Conservation (phyloP, 2,888 invertebrate genomes). For the Acleris sparsana region DNA sequence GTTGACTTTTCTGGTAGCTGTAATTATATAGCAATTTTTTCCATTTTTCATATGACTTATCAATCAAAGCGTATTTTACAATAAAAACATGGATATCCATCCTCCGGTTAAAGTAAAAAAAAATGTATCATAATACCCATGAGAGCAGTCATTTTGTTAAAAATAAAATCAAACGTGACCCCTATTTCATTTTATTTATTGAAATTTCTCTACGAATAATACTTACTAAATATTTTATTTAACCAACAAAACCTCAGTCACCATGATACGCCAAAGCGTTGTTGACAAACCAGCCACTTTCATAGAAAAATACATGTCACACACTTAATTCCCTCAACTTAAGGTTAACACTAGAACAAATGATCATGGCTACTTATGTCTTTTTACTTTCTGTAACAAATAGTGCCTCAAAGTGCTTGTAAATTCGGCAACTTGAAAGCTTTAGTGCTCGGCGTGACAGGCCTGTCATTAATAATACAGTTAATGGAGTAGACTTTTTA, state of each 20-base stretch:
- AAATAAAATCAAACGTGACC: background rate
- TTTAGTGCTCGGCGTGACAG: background rate
- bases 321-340: too few species aligned
- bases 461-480: background rate
- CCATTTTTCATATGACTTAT: too few species aligned
- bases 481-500: background rate
- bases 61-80: too few species aligned
- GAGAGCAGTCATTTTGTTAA: too few species aligned
- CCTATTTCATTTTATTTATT: background rate
- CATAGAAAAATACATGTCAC: background rate
- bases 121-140: too few species aligned
- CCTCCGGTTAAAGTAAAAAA: too few species aligned
- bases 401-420: constrained; percentile 1
- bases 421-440: background rate
- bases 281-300: background rate
- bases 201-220: background rate
- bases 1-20: too few species aligned
- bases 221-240: background rate
- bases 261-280: background rate
- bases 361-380: background rate
- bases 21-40: too few species aligned
- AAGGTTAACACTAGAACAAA: background rate
- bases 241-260: background rate
- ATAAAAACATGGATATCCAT: too few species aligned
- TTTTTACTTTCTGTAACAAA: background rate